Evolutionary conservation across 2,888 invertebrate genomes (phyloP).

Genomic region (Epinotia nisella): DNA sequence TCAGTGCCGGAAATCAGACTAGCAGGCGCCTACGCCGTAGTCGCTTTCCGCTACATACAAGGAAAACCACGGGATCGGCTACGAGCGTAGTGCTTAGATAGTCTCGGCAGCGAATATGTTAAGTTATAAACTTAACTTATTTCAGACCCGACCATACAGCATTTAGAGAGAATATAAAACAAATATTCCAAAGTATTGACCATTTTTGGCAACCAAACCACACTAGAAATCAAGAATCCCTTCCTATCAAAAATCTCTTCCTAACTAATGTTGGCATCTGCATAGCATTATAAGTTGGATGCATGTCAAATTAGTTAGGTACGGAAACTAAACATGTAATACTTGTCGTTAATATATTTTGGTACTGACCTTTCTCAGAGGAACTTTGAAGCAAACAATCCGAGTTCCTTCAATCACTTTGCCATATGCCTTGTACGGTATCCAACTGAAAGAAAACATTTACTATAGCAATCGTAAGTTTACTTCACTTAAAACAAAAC

Average conservation of each 20-base stretch:
- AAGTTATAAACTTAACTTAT: too few species aligned
- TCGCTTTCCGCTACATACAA: too few species aligned
- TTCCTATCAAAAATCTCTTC: not conserved
- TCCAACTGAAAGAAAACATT: conserved; percentile 83
- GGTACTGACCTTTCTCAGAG: conserved; percentile 75
- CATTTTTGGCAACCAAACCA: conserved; percentile 2
- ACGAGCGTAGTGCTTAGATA: too few species aligned
- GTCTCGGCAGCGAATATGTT: too few species aligned
- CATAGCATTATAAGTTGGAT: conserved; percentile 14
- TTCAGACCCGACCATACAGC: too few species aligned
- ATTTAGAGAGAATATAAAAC: too few species aligned
- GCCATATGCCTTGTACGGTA: conserved; percentile 86
- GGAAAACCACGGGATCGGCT: too few species aligned
- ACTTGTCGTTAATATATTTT: not conserved
- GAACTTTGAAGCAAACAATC: conserved; percentile 91
- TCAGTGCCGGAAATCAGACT: too few species aligned
- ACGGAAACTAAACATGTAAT: not conserved
- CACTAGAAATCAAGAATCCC: not conserved
- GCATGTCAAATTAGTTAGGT: conserved; percentile 1
- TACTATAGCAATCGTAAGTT: not conserved
- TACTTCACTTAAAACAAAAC: not conserved
- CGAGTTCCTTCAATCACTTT: conserved; percentile 87
- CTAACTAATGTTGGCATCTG: not conserved
- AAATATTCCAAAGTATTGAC: not conserved
- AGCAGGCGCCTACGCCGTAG: too few species aligned